Base-by-base conservation (phyloP, 2,113 vertebrate genomes). In the Benthochromis sp. region DNA sequence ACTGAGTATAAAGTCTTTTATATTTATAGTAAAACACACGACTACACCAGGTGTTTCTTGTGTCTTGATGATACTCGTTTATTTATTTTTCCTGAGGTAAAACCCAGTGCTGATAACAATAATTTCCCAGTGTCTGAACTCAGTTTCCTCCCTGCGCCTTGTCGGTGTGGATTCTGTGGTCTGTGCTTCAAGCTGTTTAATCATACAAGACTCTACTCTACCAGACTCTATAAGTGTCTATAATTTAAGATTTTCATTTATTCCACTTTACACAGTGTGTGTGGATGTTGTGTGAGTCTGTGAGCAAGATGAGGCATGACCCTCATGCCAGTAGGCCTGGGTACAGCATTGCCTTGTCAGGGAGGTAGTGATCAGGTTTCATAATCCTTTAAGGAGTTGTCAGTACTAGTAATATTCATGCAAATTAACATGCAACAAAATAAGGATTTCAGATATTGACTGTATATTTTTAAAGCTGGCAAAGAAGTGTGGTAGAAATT, bases 181-280 rank as follows among this genome's bases (percentile, higher is more conserved):
- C 31, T 87, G 82, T 86, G 52, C 87, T 81, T 78, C 80, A 38
- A 86, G 59, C 85, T 88, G 86, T 92, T 92, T 92, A 87, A 90
- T 90, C 79, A 90, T 40, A 87, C 76, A 54, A 38, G 34, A 8
- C 57, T 50, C 34, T 5, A 61, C 43, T 50, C 76, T 92, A 71
- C 89, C 84, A 93, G 89, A 92, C 85, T 86, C 36, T 63, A 9
- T 92, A 87, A 92, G 50, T 92, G 63, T 82, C 63, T 92, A 79
- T 91, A 91, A 88, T 90, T 92, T 93, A 31, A 84, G 54, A 89
- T 92, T 84, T 89, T 73, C 34, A 88, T 92, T 91, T 73, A 57
- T 82, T 34, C 84, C 82, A 16, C 85, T 63, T 38, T 34, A 66
- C 50, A 59, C 29, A 36, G n/a, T 17, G 24, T 52, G 29, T 69